Conservation (phyloP, 2,888 invertebrate genomes). For the Aplocera efformata region DNA sequence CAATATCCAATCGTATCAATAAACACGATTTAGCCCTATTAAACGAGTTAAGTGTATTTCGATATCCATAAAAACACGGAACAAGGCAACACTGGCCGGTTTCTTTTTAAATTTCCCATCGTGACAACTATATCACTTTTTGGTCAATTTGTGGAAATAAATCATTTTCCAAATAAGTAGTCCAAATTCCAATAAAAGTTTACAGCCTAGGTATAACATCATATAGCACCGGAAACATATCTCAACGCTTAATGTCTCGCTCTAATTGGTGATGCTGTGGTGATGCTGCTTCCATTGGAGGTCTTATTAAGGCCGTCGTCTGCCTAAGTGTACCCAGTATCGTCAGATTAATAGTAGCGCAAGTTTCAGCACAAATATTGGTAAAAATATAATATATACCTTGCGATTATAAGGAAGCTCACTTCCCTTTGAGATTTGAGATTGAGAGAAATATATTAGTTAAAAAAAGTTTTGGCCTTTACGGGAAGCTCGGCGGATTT, state of each 20-base stretch:
- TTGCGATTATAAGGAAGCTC: too few relatives aligned
- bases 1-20: too few relatives aligned
- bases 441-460: too few relatives aligned
- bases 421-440: too few relatives aligned
- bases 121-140: constrained; percentile 11
- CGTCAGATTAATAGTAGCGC: constrained; percentile 1
- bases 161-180: constrained; percentile 20
- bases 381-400: too few relatives aligned
- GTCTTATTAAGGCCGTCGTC: constrained; percentile 30
- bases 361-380: neutral
- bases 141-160: constrained; percentile 11
- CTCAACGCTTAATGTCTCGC: constrained; percentile 51
- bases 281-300: constrained; percentile 34
- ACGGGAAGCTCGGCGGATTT: too few relatives aligned
- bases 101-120: too few relatives aligned
- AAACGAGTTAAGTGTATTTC: too few relatives aligned
- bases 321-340: constrained; percentile 14
- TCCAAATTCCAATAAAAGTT: constrained; percentile 31
- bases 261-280: constrained; percentile 54
- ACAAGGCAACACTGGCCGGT: too few relatives aligned
- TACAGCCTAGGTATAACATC: constrained; percentile 33
- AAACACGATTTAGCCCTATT: too few relatives aligned
- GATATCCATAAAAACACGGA: too few relatives aligned
- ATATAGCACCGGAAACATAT: constrained; percentile 68
- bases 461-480: too few relatives aligned